Conservation (phyloP, 2,888 invertebrate genomes). For the Kryphioiulus occultus region DNA sequence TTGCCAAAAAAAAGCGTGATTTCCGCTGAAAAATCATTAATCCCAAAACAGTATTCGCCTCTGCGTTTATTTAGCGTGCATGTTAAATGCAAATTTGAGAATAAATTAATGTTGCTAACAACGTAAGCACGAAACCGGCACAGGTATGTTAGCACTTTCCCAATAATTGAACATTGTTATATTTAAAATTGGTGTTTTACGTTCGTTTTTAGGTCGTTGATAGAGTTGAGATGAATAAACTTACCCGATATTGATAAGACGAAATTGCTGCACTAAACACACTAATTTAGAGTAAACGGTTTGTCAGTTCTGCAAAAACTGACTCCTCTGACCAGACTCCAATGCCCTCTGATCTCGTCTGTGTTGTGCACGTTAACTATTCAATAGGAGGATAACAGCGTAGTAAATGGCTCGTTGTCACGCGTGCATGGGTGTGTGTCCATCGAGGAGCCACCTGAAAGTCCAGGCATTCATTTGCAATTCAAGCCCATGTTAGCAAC, state of each 20-base stretch:
- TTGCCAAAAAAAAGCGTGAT: too few relatives aligned
- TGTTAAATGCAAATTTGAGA: too few relatives aligned
- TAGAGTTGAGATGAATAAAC: too few relatives aligned
- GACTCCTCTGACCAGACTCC: not conserved
- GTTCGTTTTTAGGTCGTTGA: not conserved
- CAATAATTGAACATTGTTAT: too few relatives aligned
- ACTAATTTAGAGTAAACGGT: not conserved
- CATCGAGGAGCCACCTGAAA: conserved; percentile 11
- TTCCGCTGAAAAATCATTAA: too few relatives aligned
- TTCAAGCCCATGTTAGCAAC: not conserved
- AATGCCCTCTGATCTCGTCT: not conserved
- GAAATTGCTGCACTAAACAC: not conserved
- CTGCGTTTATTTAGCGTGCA: not conserved
- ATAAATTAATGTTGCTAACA: not conserved
- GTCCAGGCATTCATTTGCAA: conserved; percentile 12
- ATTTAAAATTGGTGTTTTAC: too few relatives aligned
- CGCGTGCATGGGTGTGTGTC: conserved; percentile 25
- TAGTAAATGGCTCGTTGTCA: conserved; percentile 26
- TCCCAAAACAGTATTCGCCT: too few relatives aligned
- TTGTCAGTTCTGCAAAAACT: not conserved
- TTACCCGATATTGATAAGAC: not conserved
- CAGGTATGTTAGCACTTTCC: not conserved
- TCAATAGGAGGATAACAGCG: conserved; percentile 7
- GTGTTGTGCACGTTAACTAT: not conserved
- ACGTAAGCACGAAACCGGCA: not conserved